A percentile compares a stretch with the other conserved stretches of the same genome.
Evolutionary conservation across 1,140 invertebrate species (phyloP).

Genomic region (Ylistrum balloti): DNA sequence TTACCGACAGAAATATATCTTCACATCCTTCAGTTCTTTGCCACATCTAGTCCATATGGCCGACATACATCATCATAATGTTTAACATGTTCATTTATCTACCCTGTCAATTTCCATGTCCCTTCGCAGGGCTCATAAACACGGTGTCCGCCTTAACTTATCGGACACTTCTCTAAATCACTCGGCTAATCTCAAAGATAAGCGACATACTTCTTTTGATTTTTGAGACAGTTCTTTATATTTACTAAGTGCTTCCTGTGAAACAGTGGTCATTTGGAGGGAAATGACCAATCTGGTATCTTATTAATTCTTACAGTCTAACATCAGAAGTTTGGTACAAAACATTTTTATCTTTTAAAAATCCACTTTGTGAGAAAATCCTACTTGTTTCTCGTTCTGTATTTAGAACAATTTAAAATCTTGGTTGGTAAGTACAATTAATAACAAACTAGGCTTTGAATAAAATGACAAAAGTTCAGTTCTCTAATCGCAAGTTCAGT

Average conservation of each 20-base stretch:
- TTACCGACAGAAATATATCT: not conserved
- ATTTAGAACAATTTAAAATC: too few relatives aligned
- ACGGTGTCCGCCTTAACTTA: not conserved
- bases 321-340: too few relatives aligned
- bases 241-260: not conserved
- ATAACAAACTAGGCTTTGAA: too few relatives aligned
- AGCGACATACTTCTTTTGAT: not conserved
- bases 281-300: not conserved
- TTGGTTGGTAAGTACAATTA: too few relatives aligned
- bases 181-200: not conserved
- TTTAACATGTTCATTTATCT: not conserved
- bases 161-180: not conserved
- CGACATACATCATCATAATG: not conserved
- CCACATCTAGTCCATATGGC: not conserved
- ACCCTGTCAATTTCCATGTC: not conserved
- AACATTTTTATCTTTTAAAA: too few relatives aligned
- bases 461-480: too few relatives aligned
- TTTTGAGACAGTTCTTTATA: not conserved
- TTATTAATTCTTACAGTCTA: too few relatives aligned
- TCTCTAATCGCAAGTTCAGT: too few relatives aligned
- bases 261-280: not conserved
- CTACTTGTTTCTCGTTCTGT: too few relatives aligned
- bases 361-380: too few relatives aligned
- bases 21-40: not conserved
- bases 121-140: not conserved